Percentiles rank a stretch among this genome's conserved stretches.
phyloP scores from a whole-genome alignment of 1,140 invertebrate species.

The Helicoverpa zea region DNA sequence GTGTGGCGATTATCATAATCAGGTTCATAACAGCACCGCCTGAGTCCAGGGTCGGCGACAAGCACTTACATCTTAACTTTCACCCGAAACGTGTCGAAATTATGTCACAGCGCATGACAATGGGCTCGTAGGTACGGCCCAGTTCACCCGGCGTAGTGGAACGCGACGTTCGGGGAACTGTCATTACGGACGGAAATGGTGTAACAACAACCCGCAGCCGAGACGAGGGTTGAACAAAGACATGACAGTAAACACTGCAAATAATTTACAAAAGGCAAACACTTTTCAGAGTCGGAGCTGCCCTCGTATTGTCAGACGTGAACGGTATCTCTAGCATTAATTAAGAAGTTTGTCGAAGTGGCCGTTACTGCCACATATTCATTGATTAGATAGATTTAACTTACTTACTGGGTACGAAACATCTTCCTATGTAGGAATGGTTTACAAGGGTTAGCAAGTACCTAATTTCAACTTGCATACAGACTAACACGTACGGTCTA shows the following conservation, averaged over 20 bases:
- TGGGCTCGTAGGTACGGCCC: background rate
- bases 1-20: conserved; percentile 1
- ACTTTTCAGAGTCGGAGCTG: conserved; percentile 12
- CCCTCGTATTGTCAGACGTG: background rate
- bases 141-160: background rate
- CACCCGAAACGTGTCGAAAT: conserved; percentile 22
- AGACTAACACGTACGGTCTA: no score
- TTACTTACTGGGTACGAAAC: no score
- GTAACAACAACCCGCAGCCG: conserved; percentile 22
- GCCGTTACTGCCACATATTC: no score
- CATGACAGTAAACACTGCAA: conserved; percentile 33
- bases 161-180: background rate
- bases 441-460: no score
- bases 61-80: conserved; percentile 3
- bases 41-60: background rate
- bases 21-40: background rate
- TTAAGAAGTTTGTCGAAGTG: background rate
- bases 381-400: background rate
- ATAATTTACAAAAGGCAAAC: conserved; percentile 25
- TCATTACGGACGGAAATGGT: conserved; percentile 30
- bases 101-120: conserved; percentile 6
- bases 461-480: no score
- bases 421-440: no score
- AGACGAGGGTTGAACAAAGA: conserved; percentile 22
- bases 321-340: background rate